phyloP scores from a whole-genome alignment of 1,140 invertebrate species.

The Orius insidiosus region DNA sequence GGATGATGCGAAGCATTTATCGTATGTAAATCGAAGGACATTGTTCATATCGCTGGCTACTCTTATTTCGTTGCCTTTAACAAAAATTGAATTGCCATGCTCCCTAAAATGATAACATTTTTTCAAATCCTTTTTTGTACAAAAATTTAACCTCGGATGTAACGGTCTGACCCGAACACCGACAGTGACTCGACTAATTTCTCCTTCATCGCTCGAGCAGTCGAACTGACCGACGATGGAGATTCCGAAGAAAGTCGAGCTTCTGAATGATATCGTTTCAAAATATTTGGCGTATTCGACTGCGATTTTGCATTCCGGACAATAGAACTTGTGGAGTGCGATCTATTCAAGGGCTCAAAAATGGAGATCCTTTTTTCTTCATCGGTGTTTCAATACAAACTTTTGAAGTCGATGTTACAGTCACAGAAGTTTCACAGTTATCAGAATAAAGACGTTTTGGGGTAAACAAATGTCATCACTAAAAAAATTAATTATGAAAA shows the following conservation, averaged over 20 bases:
- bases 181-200: slow-evolving; percentile 13
- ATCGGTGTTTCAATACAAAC: background rate
- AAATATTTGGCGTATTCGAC: background rate
- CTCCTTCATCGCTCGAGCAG: slow-evolving; percentile 5
- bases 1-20: slow-evolving; percentile 41
- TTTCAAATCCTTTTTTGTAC: background rate
- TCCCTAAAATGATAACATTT: slow-evolving; percentile 12
- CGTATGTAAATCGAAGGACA: slow-evolving; percentile 56
- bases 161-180: slow-evolving; percentile 14
- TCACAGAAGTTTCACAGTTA: background rate
- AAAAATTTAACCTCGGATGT: slow-evolving; percentile 12
- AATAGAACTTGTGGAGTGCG: slow-evolving; percentile 12
- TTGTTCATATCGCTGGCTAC: slow-evolving; percentile 33
- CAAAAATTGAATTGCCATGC: slow-evolving; percentile 9
- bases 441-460: background rate
- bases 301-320: background rate
- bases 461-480: slow-evolving; percentile 6
- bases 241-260: slow-evolving; percentile 6
- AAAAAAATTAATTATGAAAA: background rate
- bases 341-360: slow-evolving; percentile 7
- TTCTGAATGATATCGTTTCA: slow-evolving; percentile 13
- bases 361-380: background rate
- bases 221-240: background rate
- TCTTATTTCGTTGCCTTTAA: slow-evolving; percentile 33
- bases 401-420: slow-evolving; percentile 2